Evolutionary conservation across 2,113 vertebrate species (phyloP), one percentile per base, ranked within the genome.

Genomic region (Physeter macrocephalus): DNA sequence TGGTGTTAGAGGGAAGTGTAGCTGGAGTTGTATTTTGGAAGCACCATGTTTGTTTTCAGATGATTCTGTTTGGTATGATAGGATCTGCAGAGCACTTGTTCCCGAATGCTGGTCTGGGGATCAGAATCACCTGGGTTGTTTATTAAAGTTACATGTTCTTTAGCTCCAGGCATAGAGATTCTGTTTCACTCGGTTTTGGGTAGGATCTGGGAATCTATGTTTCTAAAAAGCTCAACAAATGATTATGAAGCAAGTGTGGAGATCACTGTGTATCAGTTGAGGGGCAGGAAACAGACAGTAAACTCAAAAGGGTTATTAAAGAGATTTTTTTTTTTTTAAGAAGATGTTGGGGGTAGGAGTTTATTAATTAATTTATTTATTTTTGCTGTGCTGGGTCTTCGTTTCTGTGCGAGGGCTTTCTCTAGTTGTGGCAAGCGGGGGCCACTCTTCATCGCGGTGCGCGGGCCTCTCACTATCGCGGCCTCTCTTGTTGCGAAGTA

Each of bases 301-400:
- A 92, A 75, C 36, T 77, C 34, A 54, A 64, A 86, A 39, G 34
- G 10, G 4, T 95, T 69, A 23, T 67, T 83, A 52, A 52, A 69
- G 34, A 88, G 23, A 43, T 52, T 61, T 97, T 78, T n/a, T 97
- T 78, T n/a, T n/a, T n/a, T n/a, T n/a, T n/a, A n/a, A n/a, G n/a
- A n/a, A n/a, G n/a, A n/a, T n/a, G n/a, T n/a, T n/a, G n/a, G n/a
- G n/a, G n/a, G n/a, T n/a, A n/a, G n/a, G n/a, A n/a, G n/a, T n/a
- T n/a, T n/a, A n/a, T n/a, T n/a, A n/a, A n/a, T n/a, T n/a, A n/a
- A n/a, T n/a, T n/a, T n/a, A n/a, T n/a, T n/a, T n/a, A n/a, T n/a
- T n/a, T n/a, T n/a, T n/a, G n/a, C n/a, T n/a, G n/a, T n/a, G n/a
- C n/a, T n/a, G n/a, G n/a, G n/a, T n/a, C n/a, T n/a, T n/a, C n/a